Base-by-base conservation (phyloP, 92 coral and sea anemone genomes). In the Metridium senile region DNA sequence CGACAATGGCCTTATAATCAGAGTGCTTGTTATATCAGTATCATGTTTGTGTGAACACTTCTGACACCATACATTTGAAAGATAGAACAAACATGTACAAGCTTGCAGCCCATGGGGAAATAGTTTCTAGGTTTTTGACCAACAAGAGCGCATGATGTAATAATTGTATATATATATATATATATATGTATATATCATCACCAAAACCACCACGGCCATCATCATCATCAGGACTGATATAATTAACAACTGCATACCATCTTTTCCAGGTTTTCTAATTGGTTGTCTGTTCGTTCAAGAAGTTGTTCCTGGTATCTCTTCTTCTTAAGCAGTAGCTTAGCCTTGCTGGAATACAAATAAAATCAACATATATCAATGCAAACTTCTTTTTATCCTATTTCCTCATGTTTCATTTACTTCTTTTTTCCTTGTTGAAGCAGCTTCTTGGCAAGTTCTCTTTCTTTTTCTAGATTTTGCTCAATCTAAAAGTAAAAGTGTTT, bases 251-350 rank as follows among this genome's bases (percentile, higher is more conserved):
- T 4, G 13, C 49, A 39, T 39, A 94, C 98, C 98, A 94, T 91
- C 72, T 88, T 93, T 75, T 94, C 98, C 59, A 94, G 78, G 78
- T 89, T 94, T 45, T 94, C 97, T 45, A 94, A 81, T 78, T 94
- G 98, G 56, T 93, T 93, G 74, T 94, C 98, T 58, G 97, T 94
- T 71, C 93, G 84, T 13, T 82, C 91, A 32, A 94, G 82, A 20
- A 90, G 83, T 56, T 88, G 93, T 71, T 94, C 98, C 74, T 94
- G 98, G 61, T 86, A 88, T 46, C 98, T 84, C 82, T 94, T 94
- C 80, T 94, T 94, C 82, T 94, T 94, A 18, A 94, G 80, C 26
- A 94, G 83, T 3, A 93, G 74, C 84, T 86, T 94, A 33, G 98
- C 98, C 79, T 93, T 93, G 69, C 98, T 94, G 69, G 7, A 67